A percentile compares a stretch with the other conserved stretches of the same genome.
Conservation (phyloP, 2,113 vertebrate species). For the Plecturocebus donacophilus region DNA sequence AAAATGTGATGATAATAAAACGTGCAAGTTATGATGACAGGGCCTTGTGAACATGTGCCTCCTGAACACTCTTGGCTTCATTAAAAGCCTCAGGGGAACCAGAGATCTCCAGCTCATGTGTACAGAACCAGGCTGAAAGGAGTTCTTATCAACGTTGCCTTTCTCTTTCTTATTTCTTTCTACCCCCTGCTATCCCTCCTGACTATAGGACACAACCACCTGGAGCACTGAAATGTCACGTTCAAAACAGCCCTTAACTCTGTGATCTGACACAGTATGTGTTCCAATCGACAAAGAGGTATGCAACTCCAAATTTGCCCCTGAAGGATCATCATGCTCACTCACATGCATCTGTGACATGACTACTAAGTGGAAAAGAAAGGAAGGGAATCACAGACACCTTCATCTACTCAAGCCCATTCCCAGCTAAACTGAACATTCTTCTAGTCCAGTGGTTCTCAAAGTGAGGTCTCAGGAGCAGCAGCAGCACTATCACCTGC, state of each 20-base stretch:
- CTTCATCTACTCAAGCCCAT: not conserved
- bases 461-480: not conserved
- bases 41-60: not conserved
- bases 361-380: not conserved
- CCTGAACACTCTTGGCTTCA: not conserved
- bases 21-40: not conserved
- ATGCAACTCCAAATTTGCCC: not conserved
- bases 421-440: no score
- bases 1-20: not conserved
- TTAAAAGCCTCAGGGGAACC: not conserved
- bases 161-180: not conserved
- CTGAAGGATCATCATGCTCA: no score
- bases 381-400: not conserved
- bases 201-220: no score
- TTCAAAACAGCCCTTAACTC: not conserved
- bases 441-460: not conserved
- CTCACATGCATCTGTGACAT: not conserved
- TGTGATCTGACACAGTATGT: not conserved
- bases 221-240: fast-evolving
- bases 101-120: not conserved
- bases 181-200: not conserved
- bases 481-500: not conserved
- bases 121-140: not conserved
- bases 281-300: not conserved
- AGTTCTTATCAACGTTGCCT: fast-evolving